phyloP scores from a whole-genome alignment of 2,888 invertebrate genomes.

The Cantharis rufa region DNA sequence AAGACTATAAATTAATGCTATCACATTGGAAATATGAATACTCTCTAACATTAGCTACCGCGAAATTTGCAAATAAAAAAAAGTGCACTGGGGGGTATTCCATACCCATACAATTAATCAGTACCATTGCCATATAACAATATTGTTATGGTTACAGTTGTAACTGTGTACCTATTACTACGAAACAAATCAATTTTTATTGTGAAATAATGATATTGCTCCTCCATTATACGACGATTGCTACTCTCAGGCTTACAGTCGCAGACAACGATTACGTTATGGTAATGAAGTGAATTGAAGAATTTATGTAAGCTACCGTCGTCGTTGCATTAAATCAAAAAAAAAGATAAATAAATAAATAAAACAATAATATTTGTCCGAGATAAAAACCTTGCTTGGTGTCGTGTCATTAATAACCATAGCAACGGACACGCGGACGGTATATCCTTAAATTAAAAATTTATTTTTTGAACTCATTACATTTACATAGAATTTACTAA shows the following conservation, averaged over 20 bases:
- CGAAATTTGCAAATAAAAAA: too few relatives aligned
- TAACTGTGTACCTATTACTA: too few relatives aligned
- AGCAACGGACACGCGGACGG: background rate
- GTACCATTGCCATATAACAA: too few relatives aligned
- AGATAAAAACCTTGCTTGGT: background rate
- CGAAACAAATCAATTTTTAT: too few relatives aligned
- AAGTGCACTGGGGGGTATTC: too few relatives aligned
- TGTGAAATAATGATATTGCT: too few relatives aligned
- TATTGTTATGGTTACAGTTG: too few relatives aligned
- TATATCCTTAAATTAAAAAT: background rate
- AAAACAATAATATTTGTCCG: background rate
- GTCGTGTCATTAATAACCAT: background rate
- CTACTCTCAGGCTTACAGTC: background rate
- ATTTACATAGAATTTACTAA: background rate
- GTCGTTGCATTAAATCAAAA: background rate
- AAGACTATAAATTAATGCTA: too few relatives aligned
- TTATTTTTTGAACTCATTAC: background rate
- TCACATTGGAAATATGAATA: too few relatives aligned
- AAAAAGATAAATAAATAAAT: background rate
- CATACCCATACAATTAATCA: too few relatives aligned
- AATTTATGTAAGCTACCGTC: background rate
- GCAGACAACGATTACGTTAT: background rate
- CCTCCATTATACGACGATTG: background rate
- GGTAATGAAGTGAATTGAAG: background rate
- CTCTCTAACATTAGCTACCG: too few relatives aligned